Conservation (phyloP, 1,140 invertebrate genomes). For the Streblospio benedicti region DNA sequence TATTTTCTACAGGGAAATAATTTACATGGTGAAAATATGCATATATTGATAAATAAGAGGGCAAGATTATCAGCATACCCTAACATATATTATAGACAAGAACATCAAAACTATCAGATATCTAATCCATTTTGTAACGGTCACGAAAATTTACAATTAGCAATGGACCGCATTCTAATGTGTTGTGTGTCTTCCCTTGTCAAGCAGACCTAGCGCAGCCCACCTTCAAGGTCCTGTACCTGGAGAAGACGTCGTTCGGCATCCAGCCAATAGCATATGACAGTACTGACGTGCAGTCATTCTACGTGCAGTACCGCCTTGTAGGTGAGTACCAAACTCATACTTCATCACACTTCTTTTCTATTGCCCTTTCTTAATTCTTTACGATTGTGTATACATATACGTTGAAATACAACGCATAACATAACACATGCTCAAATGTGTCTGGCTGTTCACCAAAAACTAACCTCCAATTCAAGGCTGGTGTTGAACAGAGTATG, state of each 20-base stretch:
- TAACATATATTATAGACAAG: not conserved
- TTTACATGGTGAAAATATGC: not conserved
- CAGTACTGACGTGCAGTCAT: not conserved
- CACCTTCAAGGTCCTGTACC: slow-evolving; percentile 11
- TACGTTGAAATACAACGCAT: not conserved
- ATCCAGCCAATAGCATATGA: slow-evolving; percentile 1
- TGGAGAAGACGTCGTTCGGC: not conserved
- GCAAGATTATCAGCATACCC: not conserved
- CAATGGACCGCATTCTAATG: not conserved
- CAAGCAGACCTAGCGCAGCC: slow-evolving; percentile 8
- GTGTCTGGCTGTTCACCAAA: not conserved
- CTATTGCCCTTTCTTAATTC: not conserved
- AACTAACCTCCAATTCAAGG: not conserved
- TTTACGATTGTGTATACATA: not conserved
- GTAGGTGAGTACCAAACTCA: slow-evolving; percentile 4
- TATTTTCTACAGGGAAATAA: not conserved
- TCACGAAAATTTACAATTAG: too few relatives aligned
- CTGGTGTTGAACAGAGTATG: too few relatives aligned
- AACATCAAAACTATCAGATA: not conserved
- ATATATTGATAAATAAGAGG: not conserved
- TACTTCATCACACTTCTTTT: not conserved
- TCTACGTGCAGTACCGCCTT: slow-evolving; percentile 11
- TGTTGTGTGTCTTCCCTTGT: not conserved
- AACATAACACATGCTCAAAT: not conserved
- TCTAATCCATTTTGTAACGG: not conserved